Conservation (phyloP, 2,113 vertebrate species). For the Quiscalus mexicanus region DNA sequence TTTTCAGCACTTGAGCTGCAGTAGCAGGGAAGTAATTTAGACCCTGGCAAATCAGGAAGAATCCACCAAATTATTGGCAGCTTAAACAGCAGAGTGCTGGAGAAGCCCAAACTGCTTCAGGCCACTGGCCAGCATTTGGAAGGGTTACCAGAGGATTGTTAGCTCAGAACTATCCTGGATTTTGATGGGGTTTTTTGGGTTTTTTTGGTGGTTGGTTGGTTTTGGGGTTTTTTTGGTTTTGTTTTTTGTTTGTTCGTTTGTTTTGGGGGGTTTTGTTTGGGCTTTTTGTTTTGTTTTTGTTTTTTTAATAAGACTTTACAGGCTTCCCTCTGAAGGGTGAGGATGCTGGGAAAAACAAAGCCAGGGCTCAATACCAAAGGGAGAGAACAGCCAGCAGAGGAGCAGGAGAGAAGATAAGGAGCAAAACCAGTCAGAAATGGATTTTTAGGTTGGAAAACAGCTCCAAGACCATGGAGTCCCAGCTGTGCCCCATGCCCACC, state of each 20-base stretch:
- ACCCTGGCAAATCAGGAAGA: neutral
- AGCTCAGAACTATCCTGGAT: neutral
- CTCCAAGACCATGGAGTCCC: rapidly evolving
- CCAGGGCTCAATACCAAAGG: neutral
- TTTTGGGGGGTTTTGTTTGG: too few relatives aligned
- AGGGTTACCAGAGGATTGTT: neutral
- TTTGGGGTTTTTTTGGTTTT: too few relatives aligned
- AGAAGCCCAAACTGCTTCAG: neutral
- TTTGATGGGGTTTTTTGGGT: neutral
- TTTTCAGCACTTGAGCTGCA: neutral
- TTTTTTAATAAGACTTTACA: neutral
- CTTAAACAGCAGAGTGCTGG: neutral
- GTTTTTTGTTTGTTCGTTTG: too few relatives aligned
- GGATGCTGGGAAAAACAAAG: neutral
- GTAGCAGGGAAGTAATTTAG: neutral
- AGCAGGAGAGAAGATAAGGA: neutral
- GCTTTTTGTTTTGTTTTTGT: too few relatives aligned
- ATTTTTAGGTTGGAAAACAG: neutral
- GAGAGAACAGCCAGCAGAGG: neutral
- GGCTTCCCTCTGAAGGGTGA: neutral
- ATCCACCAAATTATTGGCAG: neutral
- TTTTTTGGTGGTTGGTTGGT: too few relatives aligned
- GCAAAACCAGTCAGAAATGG: neutral
- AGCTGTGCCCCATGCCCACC: rapidly evolving
- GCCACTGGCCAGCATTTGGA: neutral